Evolutionary conservation across 2,888 invertebrate species (phyloP).

Genomic region (Sclerodermus sp.): DNA sequence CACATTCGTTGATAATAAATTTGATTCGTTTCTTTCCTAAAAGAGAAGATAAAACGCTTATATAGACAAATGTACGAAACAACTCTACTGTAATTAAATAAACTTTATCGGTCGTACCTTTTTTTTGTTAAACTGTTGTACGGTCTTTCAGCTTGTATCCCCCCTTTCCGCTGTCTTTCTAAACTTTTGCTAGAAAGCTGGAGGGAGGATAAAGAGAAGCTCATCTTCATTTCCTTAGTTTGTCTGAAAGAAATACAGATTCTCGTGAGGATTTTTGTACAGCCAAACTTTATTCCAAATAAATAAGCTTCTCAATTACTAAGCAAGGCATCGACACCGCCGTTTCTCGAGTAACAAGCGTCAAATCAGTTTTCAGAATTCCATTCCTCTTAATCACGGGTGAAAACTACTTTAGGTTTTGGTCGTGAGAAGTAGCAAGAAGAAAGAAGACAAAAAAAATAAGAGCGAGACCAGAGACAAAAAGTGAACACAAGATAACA

Average conservation of each 20-base stretch:
- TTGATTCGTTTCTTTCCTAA: slow-evolving; percentile 70
- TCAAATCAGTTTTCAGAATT: no score
- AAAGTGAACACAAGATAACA: no score
- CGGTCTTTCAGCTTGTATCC: slow-evolving; percentile 66
- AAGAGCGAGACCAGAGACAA: no score
- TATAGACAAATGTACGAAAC: neutral
- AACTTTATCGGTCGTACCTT: slow-evolving; percentile 53
- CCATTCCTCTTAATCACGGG: no score
- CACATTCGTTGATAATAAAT: slow-evolving; percentile 76
- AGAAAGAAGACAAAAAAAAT: neutral
- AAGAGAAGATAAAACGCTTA: slow-evolving; percentile 20
- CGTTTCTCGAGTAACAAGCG: no score
- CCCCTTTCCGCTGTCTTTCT: slow-evolving; percentile 58
- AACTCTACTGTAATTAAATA: neutral
- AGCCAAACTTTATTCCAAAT: neutral
- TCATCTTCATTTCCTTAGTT: slow-evolving; percentile 67
- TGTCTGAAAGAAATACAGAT: slow-evolving; percentile 24
- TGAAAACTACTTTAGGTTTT: no score
- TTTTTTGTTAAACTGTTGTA: slow-evolving; percentile 84
- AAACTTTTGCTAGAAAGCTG: slow-evolving; percentile 65
- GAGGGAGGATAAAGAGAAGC: slow-evolving; percentile 81
- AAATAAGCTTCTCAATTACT: neutral
- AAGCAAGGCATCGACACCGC: no score
- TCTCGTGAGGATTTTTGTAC: no score
- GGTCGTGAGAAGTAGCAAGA: no score